phyloP scores from a whole-genome alignment of 2,113 vertebrate species.

The Tylochromis polylepis region DNA sequence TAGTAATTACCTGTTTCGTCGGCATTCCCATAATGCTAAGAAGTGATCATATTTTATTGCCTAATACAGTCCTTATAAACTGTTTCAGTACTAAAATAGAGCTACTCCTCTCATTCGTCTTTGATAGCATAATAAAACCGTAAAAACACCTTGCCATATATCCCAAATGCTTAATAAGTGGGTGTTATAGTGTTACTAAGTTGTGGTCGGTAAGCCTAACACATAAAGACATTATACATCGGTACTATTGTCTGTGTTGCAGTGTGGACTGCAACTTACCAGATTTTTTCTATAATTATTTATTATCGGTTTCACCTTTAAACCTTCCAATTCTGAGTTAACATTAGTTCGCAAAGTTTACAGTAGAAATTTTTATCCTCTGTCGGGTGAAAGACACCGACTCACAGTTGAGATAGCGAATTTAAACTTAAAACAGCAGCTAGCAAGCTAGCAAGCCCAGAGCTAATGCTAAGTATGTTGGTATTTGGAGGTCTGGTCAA shows the following conservation, averaged over 20 bases:
- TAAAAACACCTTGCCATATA: not conserved
- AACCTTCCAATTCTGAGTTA: not conserved
- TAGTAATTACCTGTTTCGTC: not conserved
- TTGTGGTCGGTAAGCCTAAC: not conserved
- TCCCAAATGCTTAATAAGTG: not conserved
- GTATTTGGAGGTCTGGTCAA: conserved; percentile 8
- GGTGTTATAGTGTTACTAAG: not conserved
- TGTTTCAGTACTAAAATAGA: not conserved
- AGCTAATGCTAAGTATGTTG: not conserved
- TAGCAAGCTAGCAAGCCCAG: not conserved
- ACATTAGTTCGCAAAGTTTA: not conserved
- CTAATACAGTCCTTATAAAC: not conserved
- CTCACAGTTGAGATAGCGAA: not conserved
- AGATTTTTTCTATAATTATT: not conserved
- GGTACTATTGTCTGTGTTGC: not conserved
- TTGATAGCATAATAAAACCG: not conserved
- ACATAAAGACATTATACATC: not conserved
- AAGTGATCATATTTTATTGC: not conserved
- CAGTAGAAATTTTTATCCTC: not conserved
- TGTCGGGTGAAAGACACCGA: not conserved
- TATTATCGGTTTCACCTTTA: not conserved
- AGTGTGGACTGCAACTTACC: not conserved
- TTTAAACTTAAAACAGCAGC: not conserved
- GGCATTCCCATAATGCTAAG: not conserved
- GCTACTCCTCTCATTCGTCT: not conserved